phyloP scores from a whole-genome alignment of 2,113 vertebrate species.

The Mirounga angustirostris region DNA sequence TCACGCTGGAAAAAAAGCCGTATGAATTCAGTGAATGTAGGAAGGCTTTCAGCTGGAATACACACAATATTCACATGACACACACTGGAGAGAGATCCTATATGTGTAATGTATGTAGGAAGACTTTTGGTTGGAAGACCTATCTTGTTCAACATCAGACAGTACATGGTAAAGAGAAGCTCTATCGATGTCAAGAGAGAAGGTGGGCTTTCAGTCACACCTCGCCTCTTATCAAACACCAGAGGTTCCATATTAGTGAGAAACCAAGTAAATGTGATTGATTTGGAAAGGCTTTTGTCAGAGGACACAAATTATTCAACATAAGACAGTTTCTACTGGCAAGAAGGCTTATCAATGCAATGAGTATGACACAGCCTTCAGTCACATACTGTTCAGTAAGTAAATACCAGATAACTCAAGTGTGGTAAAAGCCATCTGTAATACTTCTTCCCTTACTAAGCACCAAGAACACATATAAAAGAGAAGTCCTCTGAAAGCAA shows the following conservation, averaged over 20 bases:
- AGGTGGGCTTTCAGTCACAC: background rate
- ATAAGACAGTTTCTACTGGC: background rate
- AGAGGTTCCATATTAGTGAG: background rate
- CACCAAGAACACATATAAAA: background rate
- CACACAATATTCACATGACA: background rate
- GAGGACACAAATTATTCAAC: background rate
- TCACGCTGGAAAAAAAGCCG: background rate
- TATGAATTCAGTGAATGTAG: background rate
- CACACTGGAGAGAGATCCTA: background rate
- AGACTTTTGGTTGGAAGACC: constrained; percentile 24
- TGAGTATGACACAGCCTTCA: background rate
- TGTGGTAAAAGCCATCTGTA: background rate
- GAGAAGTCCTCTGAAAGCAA: background rate
- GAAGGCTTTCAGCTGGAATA: background rate
- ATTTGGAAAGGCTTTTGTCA: background rate
- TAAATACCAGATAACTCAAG: background rate
- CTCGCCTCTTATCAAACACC: background rate
- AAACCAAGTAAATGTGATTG: background rate
- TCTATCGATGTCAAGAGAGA: background rate
- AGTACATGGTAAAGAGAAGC: background rate
- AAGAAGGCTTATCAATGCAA: background rate
- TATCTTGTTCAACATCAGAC: background rate
- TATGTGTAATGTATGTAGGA: background rate
- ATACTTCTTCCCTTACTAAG: background rate
- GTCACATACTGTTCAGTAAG: background rate